Base-by-base conservation (phyloP, 2,113 vertebrate species). In the Electrona antarctica region DNA sequence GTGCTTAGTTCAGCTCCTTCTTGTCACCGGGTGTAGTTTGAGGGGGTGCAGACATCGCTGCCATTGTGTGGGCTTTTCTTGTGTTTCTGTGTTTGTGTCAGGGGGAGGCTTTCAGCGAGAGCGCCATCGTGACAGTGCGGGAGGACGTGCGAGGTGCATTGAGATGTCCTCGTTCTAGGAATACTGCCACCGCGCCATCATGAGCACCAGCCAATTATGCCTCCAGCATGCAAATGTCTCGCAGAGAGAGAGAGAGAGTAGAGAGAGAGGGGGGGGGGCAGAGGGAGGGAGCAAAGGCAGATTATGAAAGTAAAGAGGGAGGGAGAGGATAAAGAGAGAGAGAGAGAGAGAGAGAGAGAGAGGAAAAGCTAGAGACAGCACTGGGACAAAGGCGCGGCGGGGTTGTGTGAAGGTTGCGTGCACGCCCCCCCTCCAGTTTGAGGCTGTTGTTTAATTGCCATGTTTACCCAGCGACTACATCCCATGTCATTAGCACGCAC, bases 101-200 rank as follows among this genome's bases (percentile, higher is more conserved):
- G 93, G 88, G 93, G 88, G 90, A 92, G 94, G 88, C 88, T 95
- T 95, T 96, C 96, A 94, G 95, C 93, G 33, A 84, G 92, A 69
- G 91, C 92, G 94, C 88, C 92, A 88, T 92, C 33, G 93, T 96
- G 95, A 97, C 95, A 96, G 93, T 90, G 93, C 33, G 33, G 33
- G 33, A 89, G 94, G 95, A 96, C 93, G 93, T 93, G 94, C 90
- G 90, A 91, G 93, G 92, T 95, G 92, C 95, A 94, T 96, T 97
- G 96, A 97, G 96, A 95, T 96, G 96, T 97, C 95, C 94, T 96
- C 89, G 91, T 95, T 96, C 94, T 94, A 93, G 88, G 95, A 95
- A 94, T 93, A 87, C 84, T 91, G 91, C 90, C 91, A 91, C 84
- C 64, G 82, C 64, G 82, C 90, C 80, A 64, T 89, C 78, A 75